Evolutionary conservation across 2,113 vertebrate genomes (phyloP).

Genomic region (Pseudonaja textilis): DNA sequence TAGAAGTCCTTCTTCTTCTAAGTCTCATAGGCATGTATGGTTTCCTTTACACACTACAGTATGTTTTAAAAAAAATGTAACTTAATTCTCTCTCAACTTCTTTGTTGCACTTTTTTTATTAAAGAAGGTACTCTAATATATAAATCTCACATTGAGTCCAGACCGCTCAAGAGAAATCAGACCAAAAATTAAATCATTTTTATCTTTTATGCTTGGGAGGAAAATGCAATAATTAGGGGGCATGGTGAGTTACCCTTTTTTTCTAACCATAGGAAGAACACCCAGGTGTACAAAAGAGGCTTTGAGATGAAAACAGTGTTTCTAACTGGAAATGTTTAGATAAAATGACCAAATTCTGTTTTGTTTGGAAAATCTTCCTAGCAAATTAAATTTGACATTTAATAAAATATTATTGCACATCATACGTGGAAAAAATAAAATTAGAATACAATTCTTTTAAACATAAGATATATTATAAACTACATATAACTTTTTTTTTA

Average conservation of each 20-base stretch:
- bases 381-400: constrained; percentile 28
- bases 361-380: constrained; percentile 12
- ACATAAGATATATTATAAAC: not conserved
- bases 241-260: constrained; percentile 39
- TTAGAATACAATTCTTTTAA: not conserved
- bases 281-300: constrained; percentile 30
- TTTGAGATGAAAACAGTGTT: constrained; percentile 28
- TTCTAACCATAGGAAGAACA: constrained; percentile 44
- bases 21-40: not conserved
- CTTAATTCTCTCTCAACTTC: constrained; percentile 26
- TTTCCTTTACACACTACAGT: constrained; percentile 25
- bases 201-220: constrained; percentile 41
- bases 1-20: constrained; percentile 25
- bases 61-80: constrained; percentile 21
- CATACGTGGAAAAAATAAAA: not conserved
- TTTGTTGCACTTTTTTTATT: constrained; percentile 29
- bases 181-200: constrained; percentile 46
- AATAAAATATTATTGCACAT: not conserved
- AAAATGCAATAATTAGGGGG: constrained; percentile 50
- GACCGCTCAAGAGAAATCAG: constrained; percentile 30
- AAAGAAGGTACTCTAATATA: constrained; percentile 36
- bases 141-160: constrained; percentile 46
- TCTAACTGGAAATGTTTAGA: constrained; percentile 38
- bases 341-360: constrained; percentile 20
- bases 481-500: not conserved